Evolutionary conservation across 2,113 vertebrate genomes (phyloP), one percentile per base, ranked within the genome.

Genomic region (Dicerorhinus sumatrensis): DNA sequence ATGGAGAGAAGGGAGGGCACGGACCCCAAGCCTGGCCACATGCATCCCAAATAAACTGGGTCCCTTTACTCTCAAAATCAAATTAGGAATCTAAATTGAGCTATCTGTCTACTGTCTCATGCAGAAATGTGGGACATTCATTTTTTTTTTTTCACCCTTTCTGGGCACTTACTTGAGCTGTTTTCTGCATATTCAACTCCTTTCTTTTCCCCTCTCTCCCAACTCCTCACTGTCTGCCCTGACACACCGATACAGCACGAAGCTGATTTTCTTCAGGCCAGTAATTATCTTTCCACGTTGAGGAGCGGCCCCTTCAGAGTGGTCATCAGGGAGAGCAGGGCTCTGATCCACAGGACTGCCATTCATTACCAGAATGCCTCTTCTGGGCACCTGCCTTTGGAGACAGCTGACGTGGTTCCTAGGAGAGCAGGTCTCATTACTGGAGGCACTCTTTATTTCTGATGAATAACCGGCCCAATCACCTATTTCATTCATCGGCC

Each of bases 11-110:
- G 33, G n/a, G 12, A 36, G 12, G 20, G 21, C 6, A 31, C 91
- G 75, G 67, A 89, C 51, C 39, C 67, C 42, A 33, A 2, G 56
- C 36, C 75, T 63, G 33, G 54, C 79, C 23, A 3, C 73, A 65
- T 1, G 46, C 2, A 84, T 84, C 70, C 92, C 63, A 9, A 80
- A 67, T 70, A 97, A 96, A 94, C 8, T 69, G 65, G 75, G 83
- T 96, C 92, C 95, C 67, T 92, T 63, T 72, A 81, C 56, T 75
- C 39, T 96, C 31, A 20, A 77, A n/a, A 96, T 89, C 87, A 89
- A 95, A 98, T 86, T 31, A 96, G 70, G 69, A 90, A 83, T 87
- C 94, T 92, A 92, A 95, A 93, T 94, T 82, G 85, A 92, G 95
- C 48, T 62, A 63, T 76, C 89, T 63, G 62, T 76, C 91, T 88